phyloP scores from a whole-genome alignment of 2,888 invertebrate genomes.

The Helobdella robusta region DNA sequence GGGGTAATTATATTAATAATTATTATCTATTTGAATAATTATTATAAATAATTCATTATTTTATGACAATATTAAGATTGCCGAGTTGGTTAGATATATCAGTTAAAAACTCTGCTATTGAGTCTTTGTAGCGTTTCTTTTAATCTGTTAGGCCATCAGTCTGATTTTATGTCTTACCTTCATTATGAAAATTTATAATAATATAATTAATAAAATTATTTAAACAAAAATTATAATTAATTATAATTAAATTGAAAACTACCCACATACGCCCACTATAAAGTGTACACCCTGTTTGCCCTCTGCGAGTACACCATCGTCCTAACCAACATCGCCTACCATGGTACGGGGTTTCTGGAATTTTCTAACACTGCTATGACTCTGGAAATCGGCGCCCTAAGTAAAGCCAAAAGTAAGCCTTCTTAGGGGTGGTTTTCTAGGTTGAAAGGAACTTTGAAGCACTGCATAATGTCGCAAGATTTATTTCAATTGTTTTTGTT shows the following conservation, averaged over 20 bases:
- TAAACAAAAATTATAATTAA: neutral
- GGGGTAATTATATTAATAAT: conserved; percentile 59
- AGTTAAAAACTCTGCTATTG: no score
- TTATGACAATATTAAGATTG: no score
- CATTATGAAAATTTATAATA: no score
- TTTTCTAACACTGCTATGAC: conserved; percentile 14
- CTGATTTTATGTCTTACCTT: no score
- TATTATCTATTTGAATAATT: neutral
- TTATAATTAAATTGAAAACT: neutral
- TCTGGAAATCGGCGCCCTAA: conserved; percentile 5
- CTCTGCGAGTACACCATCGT: conserved; percentile 84
- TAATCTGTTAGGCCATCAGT: no score
- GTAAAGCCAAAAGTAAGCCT: conserved; percentile 17
- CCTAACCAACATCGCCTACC: conserved; percentile 82
- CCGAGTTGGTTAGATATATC: no score
- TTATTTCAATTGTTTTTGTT: no score
- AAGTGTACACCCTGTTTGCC: conserved; percentile 90
- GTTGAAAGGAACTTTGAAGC: no score
- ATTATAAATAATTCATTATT: no score
- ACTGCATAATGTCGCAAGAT: no score
- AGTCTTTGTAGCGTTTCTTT: no score
- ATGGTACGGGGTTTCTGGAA: conserved; percentile 53
- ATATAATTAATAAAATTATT: neutral
- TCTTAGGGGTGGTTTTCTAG: no score
- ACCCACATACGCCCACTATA: conserved; percentile 1